These are phyloP conservation scores for Pteruthius melanotis DNA, from an alignment of 2,113 vertebrate species.

Conservation along the genomic window DNA sequence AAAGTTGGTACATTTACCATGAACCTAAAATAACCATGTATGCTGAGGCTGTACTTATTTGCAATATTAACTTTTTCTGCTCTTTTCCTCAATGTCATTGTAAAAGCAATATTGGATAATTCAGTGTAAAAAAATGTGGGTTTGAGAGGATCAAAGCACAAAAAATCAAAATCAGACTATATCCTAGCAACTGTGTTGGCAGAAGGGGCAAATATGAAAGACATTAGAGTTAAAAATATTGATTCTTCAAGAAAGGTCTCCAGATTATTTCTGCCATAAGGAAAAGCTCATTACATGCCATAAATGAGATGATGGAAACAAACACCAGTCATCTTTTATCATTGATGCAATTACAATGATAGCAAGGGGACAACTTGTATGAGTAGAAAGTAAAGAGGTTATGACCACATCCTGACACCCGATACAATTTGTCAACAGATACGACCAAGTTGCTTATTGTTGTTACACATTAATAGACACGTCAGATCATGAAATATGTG, in stretches of 20 bases:
- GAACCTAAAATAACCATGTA: background rate
- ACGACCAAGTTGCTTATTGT: background rate
- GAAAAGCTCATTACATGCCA: background rate
- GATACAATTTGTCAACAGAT: background rate
- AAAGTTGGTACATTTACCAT: background rate
- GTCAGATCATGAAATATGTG: background rate
- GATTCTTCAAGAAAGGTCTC: constrained; percentile 2
- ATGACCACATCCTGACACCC: background rate
- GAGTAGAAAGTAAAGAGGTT: background rate
- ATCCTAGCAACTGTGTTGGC: background rate
- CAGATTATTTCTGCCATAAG: background rate
- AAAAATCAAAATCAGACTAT: background rate
- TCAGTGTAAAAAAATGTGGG: background rate
- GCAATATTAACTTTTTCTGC: background rate
- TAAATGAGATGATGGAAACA: background rate
- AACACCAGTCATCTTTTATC: background rate
- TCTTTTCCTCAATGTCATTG: background rate
- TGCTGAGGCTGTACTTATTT: background rate
- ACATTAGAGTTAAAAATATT: background rate
- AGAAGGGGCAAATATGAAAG: constrained; percentile 9
- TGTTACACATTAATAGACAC: background rate
- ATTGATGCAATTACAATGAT: background rate
- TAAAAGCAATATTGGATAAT: background rate
- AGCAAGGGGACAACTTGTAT: background rate
- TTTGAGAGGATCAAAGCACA: constrained; percentile 2